Evolutionary conservation across 2,797 vertebrate genomes (phyloP).

Genomic region (Cirrhinus mrigala): DNA sequence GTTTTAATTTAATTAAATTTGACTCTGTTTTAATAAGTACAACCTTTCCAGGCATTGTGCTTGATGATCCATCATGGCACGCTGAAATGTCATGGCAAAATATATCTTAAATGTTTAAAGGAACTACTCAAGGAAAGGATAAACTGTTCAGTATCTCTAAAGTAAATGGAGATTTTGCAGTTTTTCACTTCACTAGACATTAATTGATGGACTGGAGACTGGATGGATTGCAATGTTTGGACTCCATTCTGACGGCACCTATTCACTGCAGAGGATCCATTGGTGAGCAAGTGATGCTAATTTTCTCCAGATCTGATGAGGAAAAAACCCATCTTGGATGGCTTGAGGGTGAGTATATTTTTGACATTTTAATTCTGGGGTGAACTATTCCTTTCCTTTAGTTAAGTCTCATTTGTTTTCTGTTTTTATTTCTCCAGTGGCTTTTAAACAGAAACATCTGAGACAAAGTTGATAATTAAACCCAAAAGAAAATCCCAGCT

Average conservation of each 20-base stretch:
- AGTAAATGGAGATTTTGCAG: not conserved
- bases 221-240: not conserved
- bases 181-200: not conserved
- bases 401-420: not conserved
- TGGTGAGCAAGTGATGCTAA: too few species aligned
- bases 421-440: not conserved
- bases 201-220: not conserved
- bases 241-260: not conserved
- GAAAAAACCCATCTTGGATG: not conserved
- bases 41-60: slow-evolving; percentile 65
- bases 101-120: not conserved
- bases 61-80: slow-evolving; percentile 60
- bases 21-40: slow-evolving; percentile 62
- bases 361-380: not conserved
- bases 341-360: not conserved
- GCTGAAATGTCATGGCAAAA: slow-evolving; percentile 65
- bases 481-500: not conserved
- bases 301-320: too few species aligned
- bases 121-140: not conserved
- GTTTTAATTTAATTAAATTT: slow-evolving; percentile 61
- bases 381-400: not conserved
- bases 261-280: not conserved
- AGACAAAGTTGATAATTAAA: not conserved
- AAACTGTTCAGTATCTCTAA: not conserved
- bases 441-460: not conserved